Conservation (phyloP, 2,113 vertebrate genomes). For the Colossoma macropomum region DNA sequence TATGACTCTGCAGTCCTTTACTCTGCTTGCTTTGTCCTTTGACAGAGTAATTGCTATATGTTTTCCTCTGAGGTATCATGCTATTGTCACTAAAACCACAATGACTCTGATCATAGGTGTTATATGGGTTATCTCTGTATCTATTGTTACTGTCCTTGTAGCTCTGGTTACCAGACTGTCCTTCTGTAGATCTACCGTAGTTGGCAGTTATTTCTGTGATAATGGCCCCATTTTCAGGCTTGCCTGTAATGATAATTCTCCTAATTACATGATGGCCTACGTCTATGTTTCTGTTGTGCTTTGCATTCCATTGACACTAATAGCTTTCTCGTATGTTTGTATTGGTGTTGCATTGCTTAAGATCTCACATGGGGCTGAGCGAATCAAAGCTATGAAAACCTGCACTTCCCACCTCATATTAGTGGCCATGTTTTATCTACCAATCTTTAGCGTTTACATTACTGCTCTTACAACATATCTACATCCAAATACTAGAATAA, state of each 20-base stretch:
- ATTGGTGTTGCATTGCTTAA: neutral
- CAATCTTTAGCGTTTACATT: neutral
- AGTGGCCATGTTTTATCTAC: neutral
- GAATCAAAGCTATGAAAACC: neutral
- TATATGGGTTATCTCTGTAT: neutral
- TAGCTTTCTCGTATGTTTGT: neutral
- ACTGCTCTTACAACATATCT: neutral
- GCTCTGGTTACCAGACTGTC: neutral
- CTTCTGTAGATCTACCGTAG: neutral
- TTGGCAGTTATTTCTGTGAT: neutral
- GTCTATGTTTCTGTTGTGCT: neutral
- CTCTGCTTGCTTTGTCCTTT: too few species aligned
- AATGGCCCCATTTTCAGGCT: neutral
- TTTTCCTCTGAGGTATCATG: too few species aligned
- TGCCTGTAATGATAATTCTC: neutral
- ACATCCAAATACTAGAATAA: neutral
- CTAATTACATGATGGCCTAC: neutral
- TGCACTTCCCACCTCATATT: neutral
- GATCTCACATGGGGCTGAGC: neutral
- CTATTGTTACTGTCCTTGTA: neutral
- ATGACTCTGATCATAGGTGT: too few species aligned
- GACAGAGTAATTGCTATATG: too few species aligned
- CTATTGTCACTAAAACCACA: too few species aligned
- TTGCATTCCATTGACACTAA: neutral
- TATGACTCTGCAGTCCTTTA: too few species aligned